Percentiles rank a stretch among this genome's conserved stretches.
These are phyloP conservation scores for Irena cyanogastra DNA, from an alignment of 2,113 vertebrate genomes.

Conservation along the genomic window DNA sequence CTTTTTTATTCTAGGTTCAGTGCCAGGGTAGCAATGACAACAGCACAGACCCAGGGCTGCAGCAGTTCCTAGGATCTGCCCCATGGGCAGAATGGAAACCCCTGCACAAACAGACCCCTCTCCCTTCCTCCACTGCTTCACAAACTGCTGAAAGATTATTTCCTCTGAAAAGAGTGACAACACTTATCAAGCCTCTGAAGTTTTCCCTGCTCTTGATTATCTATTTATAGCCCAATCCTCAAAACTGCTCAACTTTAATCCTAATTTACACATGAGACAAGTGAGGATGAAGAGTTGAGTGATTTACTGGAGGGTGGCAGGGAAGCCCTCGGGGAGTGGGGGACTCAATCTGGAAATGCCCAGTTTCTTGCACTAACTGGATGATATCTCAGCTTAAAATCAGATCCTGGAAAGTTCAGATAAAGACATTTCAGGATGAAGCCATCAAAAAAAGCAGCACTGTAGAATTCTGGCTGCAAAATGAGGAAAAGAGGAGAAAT, in stretches of 20 bases:
- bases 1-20: neutral
- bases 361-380: neutral
- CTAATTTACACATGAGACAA: constrained; percentile 23
- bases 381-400: constrained; percentile 8
- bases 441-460: neutral
- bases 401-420: neutral
- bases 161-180: neutral
- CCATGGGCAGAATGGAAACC: neutral
- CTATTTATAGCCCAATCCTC: neutral
- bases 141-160: neutral
- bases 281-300: neutral
- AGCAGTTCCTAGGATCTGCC: neutral
- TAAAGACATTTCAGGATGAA: constrained; percentile 1
- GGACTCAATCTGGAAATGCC: neutral
- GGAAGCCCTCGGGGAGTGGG: neutral
- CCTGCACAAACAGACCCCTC: neutral
- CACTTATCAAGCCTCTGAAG: neutral
- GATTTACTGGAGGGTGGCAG: neutral
- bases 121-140: neutral
- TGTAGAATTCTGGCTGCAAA: neutral
- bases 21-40: neutral
- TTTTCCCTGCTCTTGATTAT: neutral
- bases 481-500: neutral
- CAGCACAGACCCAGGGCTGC: neutral
- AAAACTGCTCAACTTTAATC: neutral